Evolutionary conservation across 2,797 vertebrate genomes (phyloP).

Genomic region (Adrianichthys oophorus): DNA sequence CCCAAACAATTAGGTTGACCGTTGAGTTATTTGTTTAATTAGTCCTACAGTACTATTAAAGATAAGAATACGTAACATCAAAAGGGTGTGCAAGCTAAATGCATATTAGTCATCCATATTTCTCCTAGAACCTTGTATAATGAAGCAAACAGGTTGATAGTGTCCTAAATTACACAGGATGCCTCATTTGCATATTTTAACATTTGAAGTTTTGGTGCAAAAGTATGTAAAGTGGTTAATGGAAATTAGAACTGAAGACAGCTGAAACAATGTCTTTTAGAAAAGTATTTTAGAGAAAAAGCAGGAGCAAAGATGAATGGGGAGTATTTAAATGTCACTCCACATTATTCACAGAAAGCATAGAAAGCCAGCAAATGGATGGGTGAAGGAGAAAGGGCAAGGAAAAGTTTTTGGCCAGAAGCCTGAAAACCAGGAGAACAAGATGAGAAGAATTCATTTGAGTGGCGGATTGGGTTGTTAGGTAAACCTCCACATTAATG

Average conservation of each 20-base stretch:
- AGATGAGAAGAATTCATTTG: constrained; percentile 7
- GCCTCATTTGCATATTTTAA: neutral
- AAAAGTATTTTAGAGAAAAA: constrained; percentile 16
- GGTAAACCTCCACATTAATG: no score
- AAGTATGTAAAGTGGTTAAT: neutral
- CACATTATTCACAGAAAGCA: constrained; percentile 19
- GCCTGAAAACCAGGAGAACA: constrained; percentile 28
- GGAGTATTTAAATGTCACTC: constrained; percentile 33
- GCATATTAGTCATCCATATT: constrained; percentile 1
- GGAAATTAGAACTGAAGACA: neutral
- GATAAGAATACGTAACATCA: neutral
- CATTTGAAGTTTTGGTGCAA: neutral
- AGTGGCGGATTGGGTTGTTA: constrained; percentile 14
- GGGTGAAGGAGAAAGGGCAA: constrained; percentile 16
- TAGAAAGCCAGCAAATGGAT: constrained; percentile 21
- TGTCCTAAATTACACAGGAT: neutral
- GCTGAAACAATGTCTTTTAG: constrained; percentile 1
- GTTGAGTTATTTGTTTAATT: constrained; percentile 19
- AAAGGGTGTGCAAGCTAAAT: neutral
- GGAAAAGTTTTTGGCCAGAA: constrained; percentile 29
- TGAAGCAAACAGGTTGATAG: neutral
- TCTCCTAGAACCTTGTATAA: constrained; percentile 1
- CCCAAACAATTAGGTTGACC: constrained; percentile 19
- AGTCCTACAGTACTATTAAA: neutral
- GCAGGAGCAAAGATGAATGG: constrained; percentile 4